Evolutionary conservation across 1,140 invertebrate genomes (phyloP).

Genomic region (Melipona quadrifasciata): DNA sequence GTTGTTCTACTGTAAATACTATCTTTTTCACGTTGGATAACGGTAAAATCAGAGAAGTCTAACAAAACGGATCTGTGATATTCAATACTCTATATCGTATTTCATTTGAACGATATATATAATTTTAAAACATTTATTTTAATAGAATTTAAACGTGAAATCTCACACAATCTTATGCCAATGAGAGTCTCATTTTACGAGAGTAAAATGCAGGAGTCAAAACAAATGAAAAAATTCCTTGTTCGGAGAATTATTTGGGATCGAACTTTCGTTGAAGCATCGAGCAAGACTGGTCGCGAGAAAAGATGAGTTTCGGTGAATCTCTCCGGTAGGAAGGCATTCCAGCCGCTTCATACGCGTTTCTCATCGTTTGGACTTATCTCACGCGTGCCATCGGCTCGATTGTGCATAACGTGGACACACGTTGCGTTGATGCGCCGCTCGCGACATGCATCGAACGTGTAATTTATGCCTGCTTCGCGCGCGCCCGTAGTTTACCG

Average conservation of each 20-base stretch:
- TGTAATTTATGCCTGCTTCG: constrained; percentile 54
- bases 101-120: too few relatives aligned
- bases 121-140: too few relatives aligned
- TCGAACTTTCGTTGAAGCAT: neutral
- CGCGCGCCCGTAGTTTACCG: constrained; percentile 1
- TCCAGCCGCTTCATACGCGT: neutral
- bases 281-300: neutral
- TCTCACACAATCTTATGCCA: neutral
- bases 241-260: neutral
- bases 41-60: too few relatives aligned
- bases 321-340: neutral
- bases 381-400: constrained; percentile 64
- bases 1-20: too few relatives aligned
- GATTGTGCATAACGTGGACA: constrained; percentile 61
- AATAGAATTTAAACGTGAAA: neutral
- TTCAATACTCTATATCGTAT: too few relatives aligned
- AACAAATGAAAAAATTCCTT: neutral
- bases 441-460: constrained; percentile 41
- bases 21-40: too few relatives aligned
- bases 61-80: too few relatives aligned
- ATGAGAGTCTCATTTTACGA: neutral
- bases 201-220: too few relatives aligned
- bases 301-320: neutral
- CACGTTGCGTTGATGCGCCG: constrained; percentile 44
- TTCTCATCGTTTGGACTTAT: constrained; percentile 21